Conservation (phyloP, 37 sponge, comb jelly and placozoan species). For the Lycopodina hypogea region DNA sequence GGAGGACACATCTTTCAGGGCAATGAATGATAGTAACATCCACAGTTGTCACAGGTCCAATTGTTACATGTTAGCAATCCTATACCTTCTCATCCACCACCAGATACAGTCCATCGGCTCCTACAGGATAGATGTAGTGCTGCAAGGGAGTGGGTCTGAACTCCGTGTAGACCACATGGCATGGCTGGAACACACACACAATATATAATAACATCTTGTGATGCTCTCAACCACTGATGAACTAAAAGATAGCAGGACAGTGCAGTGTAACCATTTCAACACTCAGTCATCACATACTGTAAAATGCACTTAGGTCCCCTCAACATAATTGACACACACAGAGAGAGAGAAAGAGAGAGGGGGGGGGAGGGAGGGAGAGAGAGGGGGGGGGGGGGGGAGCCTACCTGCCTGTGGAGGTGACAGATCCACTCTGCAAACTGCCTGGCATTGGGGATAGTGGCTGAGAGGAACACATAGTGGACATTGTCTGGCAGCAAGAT, state of each 20-base stretch:
- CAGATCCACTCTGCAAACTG: slow-evolving; percentile 99
- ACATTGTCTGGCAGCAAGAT: slow-evolving; percentile 96
- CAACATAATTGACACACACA: slow-evolving; percentile 8
- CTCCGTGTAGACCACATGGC: slow-evolving; percentile 99
- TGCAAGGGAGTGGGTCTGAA: slow-evolving; percentile 94
- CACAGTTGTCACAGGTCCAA: too few relatives aligned
- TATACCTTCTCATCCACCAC: slow-evolving; percentile 91
- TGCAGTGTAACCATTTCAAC: slow-evolving; percentile 19
- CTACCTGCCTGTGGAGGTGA: slow-evolving; percentile 85
- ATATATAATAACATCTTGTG: neutral
- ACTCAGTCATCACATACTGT: too few relatives aligned
- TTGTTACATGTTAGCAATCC: neutral
- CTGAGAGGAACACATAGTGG: slow-evolving; percentile 97
- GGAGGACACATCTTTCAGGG: neutral
- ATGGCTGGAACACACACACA: slow-evolving; percentile 69
- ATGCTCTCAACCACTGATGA: too few relatives aligned
- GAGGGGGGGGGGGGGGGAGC: slow-evolving; percentile 9
- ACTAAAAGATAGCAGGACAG: slow-evolving; percentile 19
- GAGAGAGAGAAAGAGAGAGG: slow-evolving; percentile 25
- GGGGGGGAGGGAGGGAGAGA: slow-evolving; percentile 41
- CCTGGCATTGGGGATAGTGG: slow-evolving; percentile 95
- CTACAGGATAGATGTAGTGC: slow-evolving; percentile 95
- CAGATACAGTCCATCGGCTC: slow-evolving; percentile 96
- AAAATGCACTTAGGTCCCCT: slow-evolving; percentile 5
- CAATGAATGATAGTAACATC: too few relatives aligned